Evolutionary conservation across 2,113 vertebrate species (phyloP), one percentile per base, ranked within the genome.

Genomic region (Catharus fuscescens): DNA sequence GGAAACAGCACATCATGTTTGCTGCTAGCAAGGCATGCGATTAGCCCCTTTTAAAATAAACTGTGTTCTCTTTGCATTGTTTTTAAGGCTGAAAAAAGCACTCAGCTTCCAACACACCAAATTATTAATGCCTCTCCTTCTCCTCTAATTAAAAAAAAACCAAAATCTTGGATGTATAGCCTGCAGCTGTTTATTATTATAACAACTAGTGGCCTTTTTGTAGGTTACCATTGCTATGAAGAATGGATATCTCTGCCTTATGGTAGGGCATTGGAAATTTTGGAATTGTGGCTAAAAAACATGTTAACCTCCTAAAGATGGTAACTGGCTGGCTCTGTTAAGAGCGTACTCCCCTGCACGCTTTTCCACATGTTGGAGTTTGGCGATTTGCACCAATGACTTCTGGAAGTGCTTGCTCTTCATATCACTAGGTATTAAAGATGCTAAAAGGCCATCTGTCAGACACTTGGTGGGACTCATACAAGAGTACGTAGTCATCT

Each of bases 1-100:
- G 97, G 98, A 96, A 97, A 98, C 98, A 91, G 90, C 84, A 94
- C 93, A 96, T 97, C 76, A 24, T 97, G 79, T 96, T 97, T 97
- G 92, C 91, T 96, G 77, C 97, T 98, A 96, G 88, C 74, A 95
- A 96, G 93, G 94, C 90, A 91, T 93, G 52, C 40, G 67, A 97
- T 98, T 86, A 96, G 88, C 84, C 84, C 89, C 94, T 95, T 97
- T 96, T 96, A 97, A 97, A 97, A 96, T 95, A 96, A 88, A 95
- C 86, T 74, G 23, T 78, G 56, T 66, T 92, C 72, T 92, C 85
- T 95, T 97, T 89, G 92, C 89, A 80, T 90, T 85, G 70, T 79
- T 93, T 97, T 64, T 80, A 84, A 88, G 45, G 15, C 64, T 77
- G 72, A 92, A 90, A 92, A 80, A 57, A 92, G 14, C 20, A 60